Evolutionary conservation across 2,888 invertebrate genomes (phyloP).

Genomic region (Caenorhabditis japonica): DNA sequence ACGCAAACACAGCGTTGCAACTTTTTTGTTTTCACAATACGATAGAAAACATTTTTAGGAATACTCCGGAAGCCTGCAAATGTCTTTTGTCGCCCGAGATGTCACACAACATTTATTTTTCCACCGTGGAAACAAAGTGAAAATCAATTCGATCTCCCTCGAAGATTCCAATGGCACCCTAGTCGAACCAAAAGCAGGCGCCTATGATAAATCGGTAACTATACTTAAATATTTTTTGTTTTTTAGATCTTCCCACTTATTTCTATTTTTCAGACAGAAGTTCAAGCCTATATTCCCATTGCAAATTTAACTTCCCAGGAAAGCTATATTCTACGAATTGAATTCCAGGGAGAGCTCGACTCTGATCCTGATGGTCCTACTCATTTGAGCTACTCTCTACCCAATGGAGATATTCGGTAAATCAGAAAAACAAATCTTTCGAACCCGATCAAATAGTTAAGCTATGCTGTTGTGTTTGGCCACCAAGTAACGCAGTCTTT

Average conservation of each 20-base stretch:
- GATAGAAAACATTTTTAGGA: slow-evolving; percentile 10
- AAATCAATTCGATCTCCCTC: slow-evolving; percentile 26
- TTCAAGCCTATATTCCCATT: slow-evolving; percentile 40
- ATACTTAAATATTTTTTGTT: not conserved
- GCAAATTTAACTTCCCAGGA: slow-evolving; percentile 26
- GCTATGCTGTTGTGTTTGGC: slow-evolving; percentile 38
- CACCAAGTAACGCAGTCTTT: slow-evolving; percentile 16
- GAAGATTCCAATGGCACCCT: slow-evolving; percentile 30
- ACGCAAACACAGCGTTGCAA: too few relatives aligned
- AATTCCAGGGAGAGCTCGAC: slow-evolving; percentile 28
- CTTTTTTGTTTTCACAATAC: not conserved
- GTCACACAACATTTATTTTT: slow-evolving; percentile 43
- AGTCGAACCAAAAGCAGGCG: slow-evolving; percentile 13
- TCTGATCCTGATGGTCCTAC: slow-evolving; percentile 11
- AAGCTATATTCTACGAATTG: slow-evolving; percentile 24
- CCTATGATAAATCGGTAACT: slow-evolving; percentile 46
- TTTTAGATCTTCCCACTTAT: not conserved
- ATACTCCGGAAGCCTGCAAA: slow-evolving; percentile 36
- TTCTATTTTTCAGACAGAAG: slow-evolving; percentile 25
- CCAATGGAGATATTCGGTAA: slow-evolving; percentile 15
- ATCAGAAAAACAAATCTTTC: not conserved
- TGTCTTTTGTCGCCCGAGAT: slow-evolving; percentile 41
- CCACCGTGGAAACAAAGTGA: slow-evolving; percentile 36
- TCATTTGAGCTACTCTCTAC: slow-evolving; percentile 8
- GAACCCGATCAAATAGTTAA: slow-evolving; percentile 2